Conservation (phyloP, 2,113 vertebrate genomes). For the Phaethornis superciliosus region DNA sequence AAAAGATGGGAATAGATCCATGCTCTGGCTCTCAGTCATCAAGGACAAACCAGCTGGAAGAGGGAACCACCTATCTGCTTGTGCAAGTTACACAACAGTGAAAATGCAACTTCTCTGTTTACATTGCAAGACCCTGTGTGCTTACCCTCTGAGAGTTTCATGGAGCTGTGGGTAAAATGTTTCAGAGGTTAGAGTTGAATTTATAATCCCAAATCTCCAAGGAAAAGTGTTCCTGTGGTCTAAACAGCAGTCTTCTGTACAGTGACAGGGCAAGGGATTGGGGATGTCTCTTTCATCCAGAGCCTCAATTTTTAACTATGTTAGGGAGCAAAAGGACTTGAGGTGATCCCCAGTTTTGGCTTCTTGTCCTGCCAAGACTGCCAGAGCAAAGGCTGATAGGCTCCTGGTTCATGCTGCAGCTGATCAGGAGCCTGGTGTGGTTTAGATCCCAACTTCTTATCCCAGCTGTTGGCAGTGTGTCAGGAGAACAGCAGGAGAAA, state of each 20-base stretch:
- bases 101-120: neutral
- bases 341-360: neutral
- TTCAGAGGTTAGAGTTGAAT: neutral
- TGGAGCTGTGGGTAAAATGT: neutral
- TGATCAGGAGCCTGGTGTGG: neutral
- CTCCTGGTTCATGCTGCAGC: neutral
- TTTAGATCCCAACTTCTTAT: neutral
- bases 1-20: neutral
- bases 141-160: neutral
- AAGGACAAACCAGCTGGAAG: neutral
- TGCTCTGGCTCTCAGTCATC: neutral
- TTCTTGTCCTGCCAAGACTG: neutral
- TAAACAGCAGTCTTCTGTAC: neutral
- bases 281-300: neutral
- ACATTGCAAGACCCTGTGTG: neutral
- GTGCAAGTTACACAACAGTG: neutral
- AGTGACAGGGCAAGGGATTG: neutral
- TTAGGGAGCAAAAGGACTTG: neutral
- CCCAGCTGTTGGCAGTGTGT: accelerated
- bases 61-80: neutral
- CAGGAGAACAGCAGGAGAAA: neutral
- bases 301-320: neutral
- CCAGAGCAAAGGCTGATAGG: neutral
- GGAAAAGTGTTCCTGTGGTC: neutral
- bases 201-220: neutral